These are phyloP conservation scores for Pedetes capensis DNA, from an alignment of 2,113 vertebrate genomes.

Conservation along the genomic window DNA sequence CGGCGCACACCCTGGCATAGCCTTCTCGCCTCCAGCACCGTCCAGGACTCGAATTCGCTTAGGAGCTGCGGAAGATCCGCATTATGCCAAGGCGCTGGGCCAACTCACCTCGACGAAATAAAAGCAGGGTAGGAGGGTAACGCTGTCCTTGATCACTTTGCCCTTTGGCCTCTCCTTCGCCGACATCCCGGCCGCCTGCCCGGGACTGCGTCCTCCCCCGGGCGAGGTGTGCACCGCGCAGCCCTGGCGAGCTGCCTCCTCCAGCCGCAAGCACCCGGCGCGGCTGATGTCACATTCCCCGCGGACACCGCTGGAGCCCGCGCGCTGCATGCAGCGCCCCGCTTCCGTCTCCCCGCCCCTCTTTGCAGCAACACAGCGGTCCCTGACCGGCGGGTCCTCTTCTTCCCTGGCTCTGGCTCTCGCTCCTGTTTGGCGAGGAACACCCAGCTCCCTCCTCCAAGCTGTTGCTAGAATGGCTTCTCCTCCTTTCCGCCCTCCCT, in stretches of 20 bases:
- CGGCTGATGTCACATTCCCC: conserved; percentile 82
- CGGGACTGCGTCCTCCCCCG: conserved; percentile 17
- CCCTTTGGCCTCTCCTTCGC: conserved; percentile 89
- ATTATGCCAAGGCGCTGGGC: conserved; percentile 44
- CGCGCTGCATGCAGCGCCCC: conserved; percentile 71
- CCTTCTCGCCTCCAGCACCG: not conserved
- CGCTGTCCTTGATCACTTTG: conserved; percentile 93
- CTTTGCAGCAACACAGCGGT: conserved; percentile 56
- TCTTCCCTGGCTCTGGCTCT: not conserved
- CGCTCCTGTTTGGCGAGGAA: not conserved
- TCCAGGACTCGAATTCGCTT: not conserved
- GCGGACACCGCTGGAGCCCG: conserved; percentile 76
- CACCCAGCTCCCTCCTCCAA: conserved; percentile 47
- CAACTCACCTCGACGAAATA: conserved; percentile 97
- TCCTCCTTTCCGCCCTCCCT: not conserved
- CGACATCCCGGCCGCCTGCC: conserved; percentile 87
- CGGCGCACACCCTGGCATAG: not conserved
- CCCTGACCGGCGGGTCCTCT: not conserved
- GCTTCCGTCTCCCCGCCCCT: conserved; percentile 56
- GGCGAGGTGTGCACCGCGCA: conserved; percentile 66
- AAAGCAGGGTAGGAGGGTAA: conserved; percentile 96
- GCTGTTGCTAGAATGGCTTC: conserved; percentile 75
- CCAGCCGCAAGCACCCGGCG: conserved; percentile 71
- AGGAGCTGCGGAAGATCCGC: conserved; percentile 46
- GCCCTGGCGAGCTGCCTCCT: conserved; percentile 67